These are phyloP conservation scores for Petaurus breviceps DNA, from an alignment of 2,113 vertebrate species.

Conservation along the genomic window DNA sequence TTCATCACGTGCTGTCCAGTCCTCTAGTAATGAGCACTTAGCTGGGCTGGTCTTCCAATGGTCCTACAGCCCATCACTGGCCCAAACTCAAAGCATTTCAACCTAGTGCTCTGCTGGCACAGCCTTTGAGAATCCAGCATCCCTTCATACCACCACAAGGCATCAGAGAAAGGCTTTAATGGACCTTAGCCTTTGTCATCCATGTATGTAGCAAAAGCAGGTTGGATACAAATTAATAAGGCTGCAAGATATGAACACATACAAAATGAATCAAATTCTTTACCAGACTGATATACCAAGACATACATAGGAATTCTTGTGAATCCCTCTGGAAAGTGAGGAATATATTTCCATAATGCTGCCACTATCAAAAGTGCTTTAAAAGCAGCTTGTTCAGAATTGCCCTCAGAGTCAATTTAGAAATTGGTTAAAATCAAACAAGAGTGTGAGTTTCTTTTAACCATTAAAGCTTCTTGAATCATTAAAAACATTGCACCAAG, in stretches of 20 bases:
- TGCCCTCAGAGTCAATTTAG: neutral
- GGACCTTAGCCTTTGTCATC: neutral
- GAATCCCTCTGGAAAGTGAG: neutral
- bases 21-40: neutral
- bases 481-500: neutral
- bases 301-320: neutral
- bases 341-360: neutral
- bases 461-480: neutral
- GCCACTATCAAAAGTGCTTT: neutral
- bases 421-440: neutral
- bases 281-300: neutral
- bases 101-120: neutral
- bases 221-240: neutral
- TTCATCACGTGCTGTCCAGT: neutral
- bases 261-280: neutral
- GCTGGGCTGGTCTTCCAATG: neutral
- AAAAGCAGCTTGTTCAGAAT: neutral
- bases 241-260: neutral
- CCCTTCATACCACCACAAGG: neutral
- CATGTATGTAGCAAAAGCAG: neutral
- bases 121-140: neutral
- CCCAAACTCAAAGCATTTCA: neutral
- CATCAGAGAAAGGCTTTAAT: neutral
- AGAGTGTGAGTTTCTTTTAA: neutral
- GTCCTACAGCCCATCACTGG: neutral